Percentiles rank a stretch among this genome's conserved stretches.
These are phyloP conservation scores for Cassiopea andromeda DNA, from an alignment of 30 jellyfish, hydroid and myxozoan genomes.

Conservation along the genomic window DNA sequence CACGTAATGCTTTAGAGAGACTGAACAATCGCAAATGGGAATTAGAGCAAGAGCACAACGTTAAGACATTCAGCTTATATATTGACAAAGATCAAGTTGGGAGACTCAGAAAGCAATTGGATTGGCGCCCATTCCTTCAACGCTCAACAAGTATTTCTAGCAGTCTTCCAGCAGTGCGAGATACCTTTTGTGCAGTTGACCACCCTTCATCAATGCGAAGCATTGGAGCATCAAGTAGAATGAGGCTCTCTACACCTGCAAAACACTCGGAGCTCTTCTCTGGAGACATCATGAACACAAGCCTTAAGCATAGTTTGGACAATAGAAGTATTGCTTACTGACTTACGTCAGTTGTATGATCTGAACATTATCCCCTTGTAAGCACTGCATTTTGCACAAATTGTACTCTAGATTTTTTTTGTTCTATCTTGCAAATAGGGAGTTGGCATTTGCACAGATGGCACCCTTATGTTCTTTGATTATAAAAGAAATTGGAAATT, in stretches of 20 bases:
- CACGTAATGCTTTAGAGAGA: conserved; percentile 69
- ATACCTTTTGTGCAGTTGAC: conserved; percentile 66
- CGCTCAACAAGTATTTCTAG: conserved; percentile 62
- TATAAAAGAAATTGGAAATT: too few species aligned
- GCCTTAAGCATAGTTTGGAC: conserved; percentile 25
- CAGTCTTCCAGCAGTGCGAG: conserved; percentile 63
- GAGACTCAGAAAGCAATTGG: conserved; percentile 62
- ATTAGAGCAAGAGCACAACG: conserved; percentile 73
- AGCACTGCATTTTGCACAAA: too few species aligned
- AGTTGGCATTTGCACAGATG: too few species aligned
- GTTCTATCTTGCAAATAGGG: too few species aligned
- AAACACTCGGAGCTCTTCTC: conserved; percentile 25
- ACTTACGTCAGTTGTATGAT: too few species aligned
- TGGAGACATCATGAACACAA: conserved; percentile 53
- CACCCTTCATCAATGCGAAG: conserved; percentile 73
- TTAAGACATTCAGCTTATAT: conserved; percentile 70
- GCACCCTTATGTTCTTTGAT: too few species aligned
- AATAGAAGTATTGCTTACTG: not conserved
- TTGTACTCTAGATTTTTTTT: too few species aligned
- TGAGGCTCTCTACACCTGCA: conserved; percentile 62
- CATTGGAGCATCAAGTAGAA: conserved; percentile 49
- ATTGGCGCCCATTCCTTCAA: conserved; percentile 70
- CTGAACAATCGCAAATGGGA: conserved; percentile 72
- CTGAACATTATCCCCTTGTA: too few species aligned
- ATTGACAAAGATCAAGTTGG: conserved; percentile 77